Evolutionary conservation across 2,113 vertebrate genomes (phyloP).

Genomic region (Chaenogobius annularis): DNA sequence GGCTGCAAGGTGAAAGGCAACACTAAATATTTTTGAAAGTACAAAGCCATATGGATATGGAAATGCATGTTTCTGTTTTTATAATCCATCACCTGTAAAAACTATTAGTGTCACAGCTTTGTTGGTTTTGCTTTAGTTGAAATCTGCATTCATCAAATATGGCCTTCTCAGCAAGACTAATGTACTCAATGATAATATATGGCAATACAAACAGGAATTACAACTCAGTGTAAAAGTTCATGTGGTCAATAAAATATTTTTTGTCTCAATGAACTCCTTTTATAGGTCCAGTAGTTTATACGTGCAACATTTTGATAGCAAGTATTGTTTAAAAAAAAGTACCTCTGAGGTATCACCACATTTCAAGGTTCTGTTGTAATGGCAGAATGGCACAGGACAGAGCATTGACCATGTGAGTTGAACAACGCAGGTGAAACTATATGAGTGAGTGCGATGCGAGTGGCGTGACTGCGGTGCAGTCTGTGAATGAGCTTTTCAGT

Average conservation of each 20-base stretch:
- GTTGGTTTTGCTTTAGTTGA: slow-evolving; percentile 24
- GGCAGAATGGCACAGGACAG: no score
- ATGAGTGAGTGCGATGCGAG: no score
- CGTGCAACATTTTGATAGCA: neutral
- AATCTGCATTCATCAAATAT: slow-evolving; percentile 7
- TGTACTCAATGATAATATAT: neutral
- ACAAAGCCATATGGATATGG: slow-evolving; percentile 40
- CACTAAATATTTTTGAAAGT: slow-evolving; percentile 51
- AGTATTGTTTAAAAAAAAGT: neutral
- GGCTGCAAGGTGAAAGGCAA: slow-evolving; percentile 46
- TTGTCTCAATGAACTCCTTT: neutral
- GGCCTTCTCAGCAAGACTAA: slow-evolving; percentile 3
- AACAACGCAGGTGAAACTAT: no score
- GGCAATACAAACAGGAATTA: neutral
- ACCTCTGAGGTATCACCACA: neutral
- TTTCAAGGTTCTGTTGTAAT: neutral
- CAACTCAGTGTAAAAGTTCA: neutral
- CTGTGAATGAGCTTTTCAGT: no score
- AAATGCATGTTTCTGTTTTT: slow-evolving; percentile 20
- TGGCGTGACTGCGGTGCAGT: no score
- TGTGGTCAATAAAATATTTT: neutral
- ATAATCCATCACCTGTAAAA: slow-evolving; percentile 37
- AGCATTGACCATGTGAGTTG: no score
- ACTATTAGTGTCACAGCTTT: slow-evolving; percentile 32
- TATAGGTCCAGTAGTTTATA: neutral